Conservation (phyloP, 2,888 invertebrate species). For the Melitaea athalia region DNA sequence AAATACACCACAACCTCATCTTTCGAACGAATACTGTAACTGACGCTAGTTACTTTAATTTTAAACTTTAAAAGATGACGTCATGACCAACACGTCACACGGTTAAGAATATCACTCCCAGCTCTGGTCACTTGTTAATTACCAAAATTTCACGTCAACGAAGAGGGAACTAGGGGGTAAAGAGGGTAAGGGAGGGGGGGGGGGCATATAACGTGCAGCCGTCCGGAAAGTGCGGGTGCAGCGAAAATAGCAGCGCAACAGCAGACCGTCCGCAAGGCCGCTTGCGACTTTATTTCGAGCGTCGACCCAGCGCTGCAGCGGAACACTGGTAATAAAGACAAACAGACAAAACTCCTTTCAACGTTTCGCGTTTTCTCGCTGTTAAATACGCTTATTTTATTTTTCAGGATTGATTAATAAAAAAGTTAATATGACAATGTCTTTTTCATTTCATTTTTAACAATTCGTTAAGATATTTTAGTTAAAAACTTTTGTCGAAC, state of each 20-base stretch:
- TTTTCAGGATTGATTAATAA: neutral
- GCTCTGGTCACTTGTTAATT: neutral
- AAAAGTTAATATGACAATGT: neutral
- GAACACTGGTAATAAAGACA: neutral
- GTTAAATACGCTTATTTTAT: neutral
- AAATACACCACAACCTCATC: too few species aligned
- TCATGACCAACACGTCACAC: neutral
- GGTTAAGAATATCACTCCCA: neutral
- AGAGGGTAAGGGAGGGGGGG: neutral
- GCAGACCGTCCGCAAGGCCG: conserved; percentile 50
- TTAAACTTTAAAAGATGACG: neutral
- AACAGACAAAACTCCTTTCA: too few species aligned
- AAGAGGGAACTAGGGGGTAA: neutral
- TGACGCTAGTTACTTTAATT: too few species aligned
- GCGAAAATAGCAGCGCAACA: conserved; percentile 53
- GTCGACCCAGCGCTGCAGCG: neutral
- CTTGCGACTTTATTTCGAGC: conserved; percentile 46
- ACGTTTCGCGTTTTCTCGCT: neutral
- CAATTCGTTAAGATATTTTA: too few species aligned
- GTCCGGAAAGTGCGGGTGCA: conserved; percentile 49
- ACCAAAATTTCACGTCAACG: neutral
- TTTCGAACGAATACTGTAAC: too few species aligned
- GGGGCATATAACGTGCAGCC: conserved; percentile 5
- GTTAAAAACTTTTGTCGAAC: too few species aligned
- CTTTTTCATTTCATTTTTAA: too few species aligned